Conservation (phyloP, 2,797 vertebrate genomes). For the Sebastes elongatus region DNA sequence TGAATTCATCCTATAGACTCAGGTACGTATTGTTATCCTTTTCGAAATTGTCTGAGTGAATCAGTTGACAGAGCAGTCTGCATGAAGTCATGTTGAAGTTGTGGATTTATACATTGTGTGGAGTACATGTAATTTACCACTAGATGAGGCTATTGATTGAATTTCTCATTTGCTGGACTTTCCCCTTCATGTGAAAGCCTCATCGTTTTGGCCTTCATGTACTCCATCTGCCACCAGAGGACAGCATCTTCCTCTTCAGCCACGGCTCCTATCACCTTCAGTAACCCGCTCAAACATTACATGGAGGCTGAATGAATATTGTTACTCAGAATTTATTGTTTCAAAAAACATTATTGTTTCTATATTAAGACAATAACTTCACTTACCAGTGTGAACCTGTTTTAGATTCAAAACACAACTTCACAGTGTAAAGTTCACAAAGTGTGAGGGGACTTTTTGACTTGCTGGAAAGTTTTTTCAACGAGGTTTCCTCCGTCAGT, state of each 20-base stretch:
- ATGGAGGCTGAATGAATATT: neutral
- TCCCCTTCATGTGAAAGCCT: neutral
- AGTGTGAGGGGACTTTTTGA: neutral
- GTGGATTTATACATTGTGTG: neutral
- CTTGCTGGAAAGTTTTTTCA: neutral
- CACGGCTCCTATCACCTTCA: neutral
- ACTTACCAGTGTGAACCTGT: neutral
- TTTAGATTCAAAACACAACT: neutral
- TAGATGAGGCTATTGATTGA: slow-evolving; percentile 7
- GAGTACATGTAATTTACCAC: neutral
- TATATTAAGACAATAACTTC: neutral
- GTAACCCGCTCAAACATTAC: neutral
- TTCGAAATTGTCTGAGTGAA: neutral
- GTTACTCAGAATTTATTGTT: neutral
- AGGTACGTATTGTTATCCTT: accelerated
- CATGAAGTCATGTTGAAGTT: neutral
- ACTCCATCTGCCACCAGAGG: neutral
- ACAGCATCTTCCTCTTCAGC: neutral
- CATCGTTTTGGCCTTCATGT: neutral
- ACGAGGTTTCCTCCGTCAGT: neutral
- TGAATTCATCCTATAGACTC: accelerated
- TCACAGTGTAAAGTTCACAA: neutral
- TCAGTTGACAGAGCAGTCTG: neutral
- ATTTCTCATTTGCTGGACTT: neutral
- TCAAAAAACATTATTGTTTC: neutral